phyloP scores from a whole-genome alignment of 2,888 invertebrate species.

The Trachelus tabidus region DNA sequence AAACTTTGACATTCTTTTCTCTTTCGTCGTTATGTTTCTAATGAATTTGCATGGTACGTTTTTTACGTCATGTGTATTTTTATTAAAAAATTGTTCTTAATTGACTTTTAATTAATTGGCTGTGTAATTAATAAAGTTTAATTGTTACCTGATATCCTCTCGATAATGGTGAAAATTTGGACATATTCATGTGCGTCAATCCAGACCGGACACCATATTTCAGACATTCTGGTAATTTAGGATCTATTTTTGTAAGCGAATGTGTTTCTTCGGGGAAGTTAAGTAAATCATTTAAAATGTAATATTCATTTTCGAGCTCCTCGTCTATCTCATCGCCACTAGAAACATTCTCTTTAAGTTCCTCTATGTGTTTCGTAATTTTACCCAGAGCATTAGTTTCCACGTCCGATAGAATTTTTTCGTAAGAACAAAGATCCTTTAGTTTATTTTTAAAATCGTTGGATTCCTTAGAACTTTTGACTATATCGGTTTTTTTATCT shows the following conservation, averaged over 20 bases:
- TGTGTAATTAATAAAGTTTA: not conserved
- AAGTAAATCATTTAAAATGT: constrained; percentile 42
- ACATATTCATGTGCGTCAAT: constrained; percentile 47
- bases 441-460: constrained; percentile 24
- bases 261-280: constrained; percentile 52
- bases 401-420: constrained; percentile 40
- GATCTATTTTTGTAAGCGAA: constrained; percentile 49
- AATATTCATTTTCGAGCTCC: constrained; percentile 46
- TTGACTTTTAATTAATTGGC: not conserved
- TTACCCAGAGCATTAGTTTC: constrained; percentile 39
- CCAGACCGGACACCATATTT: constrained; percentile 55
- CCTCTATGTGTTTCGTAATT: constrained; percentile 33
- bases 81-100: not conserved
- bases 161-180: constrained; percentile 56
- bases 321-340: constrained; percentile 49
- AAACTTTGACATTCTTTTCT: not conserved
- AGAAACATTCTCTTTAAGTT: constrained; percentile 39
- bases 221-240: constrained; percentile 46
- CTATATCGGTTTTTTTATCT: constrained; percentile 11
- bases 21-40: not conserved
- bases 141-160: constrained; percentile 57
- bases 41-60: not conserved
- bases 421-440: constrained; percentile 40
- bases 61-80: not conserved
- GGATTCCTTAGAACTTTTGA: constrained; percentile 1